Conservation (phyloP, 2,888 invertebrate genomes). For the Coenonympha arcania region DNA sequence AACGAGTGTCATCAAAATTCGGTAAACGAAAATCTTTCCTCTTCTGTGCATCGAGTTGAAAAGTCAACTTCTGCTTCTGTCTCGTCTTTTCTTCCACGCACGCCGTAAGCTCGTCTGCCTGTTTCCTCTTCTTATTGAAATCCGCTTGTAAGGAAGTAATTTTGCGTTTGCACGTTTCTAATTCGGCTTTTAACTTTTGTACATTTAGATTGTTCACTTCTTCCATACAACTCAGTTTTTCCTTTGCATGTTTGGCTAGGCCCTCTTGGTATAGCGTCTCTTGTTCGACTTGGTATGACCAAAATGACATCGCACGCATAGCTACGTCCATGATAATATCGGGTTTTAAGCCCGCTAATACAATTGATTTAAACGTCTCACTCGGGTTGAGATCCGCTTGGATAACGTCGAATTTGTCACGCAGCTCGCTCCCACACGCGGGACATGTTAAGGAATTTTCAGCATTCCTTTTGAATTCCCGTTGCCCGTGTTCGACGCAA, state of each 20-base stretch:
- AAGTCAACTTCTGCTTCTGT: conserved; percentile 65
- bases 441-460: conserved; percentile 66
- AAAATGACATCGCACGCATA: conserved; percentile 72
- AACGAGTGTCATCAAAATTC: conserved; percentile 46
- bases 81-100: conserved; percentile 60
- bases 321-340: conserved; percentile 72
- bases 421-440: conserved; percentile 65
- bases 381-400: conserved; percentile 68
- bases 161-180: conserved; percentile 65
- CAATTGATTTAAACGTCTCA: conserved; percentile 71
- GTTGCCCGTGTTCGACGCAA: conserved; percentile 70
- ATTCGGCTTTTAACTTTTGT: conserved; percentile 65
- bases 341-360: conserved; percentile 69
- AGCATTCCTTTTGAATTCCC: conserved; percentile 61
- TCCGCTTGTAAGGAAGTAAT: conserved; percentile 58
- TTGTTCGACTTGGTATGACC: conserved; percentile 72
- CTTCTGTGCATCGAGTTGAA: conserved; percentile 60
- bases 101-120: conserved; percentile 61
- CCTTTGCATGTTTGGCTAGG: conserved; percentile 61
- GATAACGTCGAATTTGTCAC: conserved; percentile 70
- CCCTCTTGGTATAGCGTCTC: conserved; percentile 68
- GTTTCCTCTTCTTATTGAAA: conserved; percentile 60
- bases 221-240: conserved; percentile 63
- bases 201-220: conserved; percentile 61
- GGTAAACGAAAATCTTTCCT: conserved; percentile 53